A percentile compares a stretch with the other conserved stretches of the same genome.
phyloP scores from a whole-genome alignment of 2,113 vertebrate species.

The Antechinus stuartii region DNA sequence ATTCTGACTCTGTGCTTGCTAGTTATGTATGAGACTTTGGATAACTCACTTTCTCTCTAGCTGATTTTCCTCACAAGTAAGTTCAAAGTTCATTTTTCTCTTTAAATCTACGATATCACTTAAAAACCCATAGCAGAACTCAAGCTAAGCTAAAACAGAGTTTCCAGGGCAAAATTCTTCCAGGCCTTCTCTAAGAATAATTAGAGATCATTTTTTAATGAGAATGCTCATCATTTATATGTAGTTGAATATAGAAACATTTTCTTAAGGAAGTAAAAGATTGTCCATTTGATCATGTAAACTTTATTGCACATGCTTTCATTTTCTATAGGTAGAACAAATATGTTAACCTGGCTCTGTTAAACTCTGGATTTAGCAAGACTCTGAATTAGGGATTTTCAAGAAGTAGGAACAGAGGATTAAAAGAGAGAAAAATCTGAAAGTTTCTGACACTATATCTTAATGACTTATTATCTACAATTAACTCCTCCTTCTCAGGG shows the following conservation, averaged over 20 bases:
- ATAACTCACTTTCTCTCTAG: background rate
- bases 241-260: slow-evolving; percentile 4
- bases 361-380: slow-evolving; percentile 31
- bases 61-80: background rate
- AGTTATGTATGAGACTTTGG: background rate
- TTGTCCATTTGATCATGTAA: background rate
- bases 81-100: background rate
- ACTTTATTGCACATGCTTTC: background rate
- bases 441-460: slow-evolving; percentile 20
- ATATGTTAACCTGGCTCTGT: background rate
- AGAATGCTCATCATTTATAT: background rate
- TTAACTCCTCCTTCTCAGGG: background rate
- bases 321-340: background rate
- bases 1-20: background rate
- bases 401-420: slow-evolving; percentile 12
- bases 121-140: background rate
- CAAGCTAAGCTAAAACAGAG: background rate
- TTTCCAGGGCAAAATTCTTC: slow-evolving; percentile 31
- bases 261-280: background rate
- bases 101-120: background rate
- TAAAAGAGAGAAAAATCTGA: background rate
- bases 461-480: slow-evolving; percentile 15
- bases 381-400: background rate
- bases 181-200: background rate
- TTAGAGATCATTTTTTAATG: slow-evolving; percentile 12